A percentile compares a stretch with the other conserved stretches of the same genome.
These are phyloP conservation scores for Euzetes globulus DNA, from an alignment of 2,888 invertebrate genomes.

Conservation along the genomic window DNA sequence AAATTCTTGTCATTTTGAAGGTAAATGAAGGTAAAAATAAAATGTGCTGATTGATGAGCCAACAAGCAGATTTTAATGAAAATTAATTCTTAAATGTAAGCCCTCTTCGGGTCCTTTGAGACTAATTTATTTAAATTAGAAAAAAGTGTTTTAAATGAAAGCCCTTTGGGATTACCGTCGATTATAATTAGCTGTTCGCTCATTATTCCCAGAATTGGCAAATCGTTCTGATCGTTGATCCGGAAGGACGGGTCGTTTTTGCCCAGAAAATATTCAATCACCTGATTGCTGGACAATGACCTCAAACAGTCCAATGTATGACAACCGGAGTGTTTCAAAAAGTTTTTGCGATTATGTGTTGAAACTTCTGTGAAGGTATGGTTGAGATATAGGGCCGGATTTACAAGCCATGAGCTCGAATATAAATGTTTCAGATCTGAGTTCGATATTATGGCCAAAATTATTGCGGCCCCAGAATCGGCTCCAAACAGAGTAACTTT, in stretches of 20 bases:
- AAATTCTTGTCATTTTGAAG: too few relatives aligned
- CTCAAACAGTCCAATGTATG: slow-evolving; percentile 34
- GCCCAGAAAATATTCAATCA: slow-evolving; percentile 40
- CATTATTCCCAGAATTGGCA: slow-evolving; percentile 43
- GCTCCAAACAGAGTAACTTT: slow-evolving; percentile 18
- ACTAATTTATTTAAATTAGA: too few relatives aligned
- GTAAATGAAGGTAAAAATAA: too few relatives aligned
- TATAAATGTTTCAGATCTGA: slow-evolving; percentile 32
- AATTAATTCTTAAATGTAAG: too few relatives aligned
- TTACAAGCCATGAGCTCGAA: slow-evolving; percentile 39
- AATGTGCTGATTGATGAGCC: too few relatives aligned
- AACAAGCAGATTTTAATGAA: too few relatives aligned
- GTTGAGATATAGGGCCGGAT: slow-evolving; percentile 40
- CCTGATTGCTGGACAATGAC: slow-evolving; percentile 35
- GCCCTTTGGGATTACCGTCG: slow-evolving; percentile 38
- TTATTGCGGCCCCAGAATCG: slow-evolving; percentile 35
- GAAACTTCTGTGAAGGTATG: slow-evolving; percentile 36
- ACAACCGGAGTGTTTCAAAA: slow-evolving; percentile 33
- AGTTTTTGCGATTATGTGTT: slow-evolving; percentile 36
- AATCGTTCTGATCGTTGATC: slow-evolving; percentile 43
- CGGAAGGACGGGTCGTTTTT: slow-evolving; percentile 44
- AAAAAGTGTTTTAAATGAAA: not conserved
- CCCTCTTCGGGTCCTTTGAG: too few relatives aligned
- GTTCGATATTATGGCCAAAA: slow-evolving; percentile 37
- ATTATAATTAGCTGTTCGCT: slow-evolving; percentile 41